These are phyloP conservation scores for Gymnodraco acuticeps DNA, from an alignment of 2,797 vertebrate species.

Conservation along the genomic window DNA sequence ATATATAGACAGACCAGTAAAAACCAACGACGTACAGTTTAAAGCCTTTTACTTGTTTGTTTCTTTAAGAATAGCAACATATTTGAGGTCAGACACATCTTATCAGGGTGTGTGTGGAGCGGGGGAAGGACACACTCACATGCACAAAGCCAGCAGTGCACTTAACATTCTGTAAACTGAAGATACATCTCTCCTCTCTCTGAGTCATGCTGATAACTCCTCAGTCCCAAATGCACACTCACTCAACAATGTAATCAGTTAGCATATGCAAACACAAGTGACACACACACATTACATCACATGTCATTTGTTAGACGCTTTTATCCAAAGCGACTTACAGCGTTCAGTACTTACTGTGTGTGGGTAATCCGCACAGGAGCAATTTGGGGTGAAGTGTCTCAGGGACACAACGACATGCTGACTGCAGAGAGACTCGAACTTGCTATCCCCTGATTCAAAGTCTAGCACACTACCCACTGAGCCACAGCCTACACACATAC, in stretches of 20 bases:
- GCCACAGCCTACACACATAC: conserved; percentile 10
- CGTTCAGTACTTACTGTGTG: too few species aligned
- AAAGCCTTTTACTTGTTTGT: background rate
- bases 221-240: conserved; percentile 41
- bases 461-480: too few species aligned
- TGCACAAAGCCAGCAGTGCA: conserved; percentile 9
- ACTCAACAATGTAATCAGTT: conserved; percentile 31
- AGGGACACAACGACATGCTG: too few species aligned
- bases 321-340: too few species aligned
- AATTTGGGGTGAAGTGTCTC: too few species aligned
- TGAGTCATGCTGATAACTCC: conserved; percentile 37
- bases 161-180: conserved; percentile 24
- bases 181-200: conserved; percentile 27
- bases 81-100: background rate
- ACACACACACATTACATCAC: background rate
- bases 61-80: conserved; percentile 1
- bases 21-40: background rate
- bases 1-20: background rate
- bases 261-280: conserved; percentile 29
- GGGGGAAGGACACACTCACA: background rate
- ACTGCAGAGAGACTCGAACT: too few species aligned
- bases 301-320: too few species aligned
- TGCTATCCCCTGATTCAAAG: too few species aligned
- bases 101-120: conserved; percentile 9
- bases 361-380: too few species aligned